These are phyloP conservation scores for Botia almorhae DNA, from an alignment of 2,797 vertebrate genomes.

Conservation along the genomic window DNA sequence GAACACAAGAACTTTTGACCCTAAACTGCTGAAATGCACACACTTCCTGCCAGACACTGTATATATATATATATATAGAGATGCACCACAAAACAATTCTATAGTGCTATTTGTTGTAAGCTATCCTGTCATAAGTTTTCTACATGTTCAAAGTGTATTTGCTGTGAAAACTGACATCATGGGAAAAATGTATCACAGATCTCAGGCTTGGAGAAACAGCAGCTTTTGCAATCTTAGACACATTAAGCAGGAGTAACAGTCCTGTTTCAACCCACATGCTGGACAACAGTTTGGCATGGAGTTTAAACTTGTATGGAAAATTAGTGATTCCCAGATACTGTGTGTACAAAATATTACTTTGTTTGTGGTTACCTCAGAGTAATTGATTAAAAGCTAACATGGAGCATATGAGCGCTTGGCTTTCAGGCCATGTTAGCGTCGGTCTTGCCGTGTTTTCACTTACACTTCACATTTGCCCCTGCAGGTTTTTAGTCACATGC, in stretches of 20 bases:
- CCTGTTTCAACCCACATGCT: neutral
- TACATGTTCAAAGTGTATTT: slow-evolving; percentile 29
- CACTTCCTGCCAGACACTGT: too few relatives aligned
- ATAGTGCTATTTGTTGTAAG: neutral
- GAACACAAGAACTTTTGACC: neutral
- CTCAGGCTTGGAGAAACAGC: neutral
- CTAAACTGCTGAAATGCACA: too few relatives aligned
- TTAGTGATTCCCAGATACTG: neutral
- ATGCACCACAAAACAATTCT: neutral
- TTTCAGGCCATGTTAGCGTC: too few relatives aligned
- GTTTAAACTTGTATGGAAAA: neutral
- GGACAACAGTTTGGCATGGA: neutral
- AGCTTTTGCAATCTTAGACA: neutral
- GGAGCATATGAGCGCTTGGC: neutral
- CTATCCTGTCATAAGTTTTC: neutral
- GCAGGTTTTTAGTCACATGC: neutral
- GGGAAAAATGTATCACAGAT: neutral
- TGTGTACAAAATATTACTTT: neutral
- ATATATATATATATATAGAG: too few relatives aligned
- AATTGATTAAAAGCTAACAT: neutral
- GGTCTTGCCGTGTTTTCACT: too few relatives aligned
- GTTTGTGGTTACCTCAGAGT: neutral
- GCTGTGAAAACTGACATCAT: neutral
- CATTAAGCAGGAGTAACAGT: neutral
- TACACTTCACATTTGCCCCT: too few relatives aligned